phyloP scores from a whole-genome alignment of 2,888 invertebrate species.

The Steromphala cineraria region DNA sequence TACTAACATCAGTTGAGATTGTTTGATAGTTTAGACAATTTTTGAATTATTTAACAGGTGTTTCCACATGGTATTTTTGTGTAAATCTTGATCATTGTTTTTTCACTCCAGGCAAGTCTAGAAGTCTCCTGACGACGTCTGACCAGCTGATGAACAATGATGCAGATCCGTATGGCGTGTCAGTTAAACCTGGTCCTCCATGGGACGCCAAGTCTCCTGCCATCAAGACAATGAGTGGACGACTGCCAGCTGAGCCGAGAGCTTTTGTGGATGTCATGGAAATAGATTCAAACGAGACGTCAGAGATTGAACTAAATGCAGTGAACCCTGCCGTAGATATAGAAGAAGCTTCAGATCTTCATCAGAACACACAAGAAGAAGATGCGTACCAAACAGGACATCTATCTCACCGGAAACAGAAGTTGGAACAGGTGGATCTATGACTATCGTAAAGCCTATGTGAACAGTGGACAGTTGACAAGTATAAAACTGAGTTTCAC shows the following conservation, averaged over 20 bases:
- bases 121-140: constrained; percentile 60
- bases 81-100: neutral
- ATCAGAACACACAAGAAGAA: neutral
- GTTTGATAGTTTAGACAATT: too few relatives aligned
- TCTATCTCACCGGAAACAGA: neutral
- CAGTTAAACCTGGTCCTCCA: constrained; percentile 49
- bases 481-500: neutral
- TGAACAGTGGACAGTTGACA: neutral
- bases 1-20: too few relatives aligned
- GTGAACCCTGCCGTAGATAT: neutral
- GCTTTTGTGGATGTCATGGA: neutral
- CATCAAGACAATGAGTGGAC: constrained; percentile 16
- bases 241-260: neutral
- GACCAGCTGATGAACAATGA: constrained; percentile 37
- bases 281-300: neutral
- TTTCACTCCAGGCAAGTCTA: constrained; percentile 50
- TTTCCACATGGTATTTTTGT: too few relatives aligned
- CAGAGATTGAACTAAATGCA: neutral
- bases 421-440: neutral
- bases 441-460: neutral
- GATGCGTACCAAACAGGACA: neutral
- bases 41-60: too few relatives aligned
- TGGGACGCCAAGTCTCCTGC: constrained; percentile 59
- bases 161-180: constrained; percentile 65
- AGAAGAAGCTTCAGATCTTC: neutral